phyloP scores from a whole-genome alignment of 2,888 invertebrate species.

The Himalopsyche kuldschensis region DNA sequence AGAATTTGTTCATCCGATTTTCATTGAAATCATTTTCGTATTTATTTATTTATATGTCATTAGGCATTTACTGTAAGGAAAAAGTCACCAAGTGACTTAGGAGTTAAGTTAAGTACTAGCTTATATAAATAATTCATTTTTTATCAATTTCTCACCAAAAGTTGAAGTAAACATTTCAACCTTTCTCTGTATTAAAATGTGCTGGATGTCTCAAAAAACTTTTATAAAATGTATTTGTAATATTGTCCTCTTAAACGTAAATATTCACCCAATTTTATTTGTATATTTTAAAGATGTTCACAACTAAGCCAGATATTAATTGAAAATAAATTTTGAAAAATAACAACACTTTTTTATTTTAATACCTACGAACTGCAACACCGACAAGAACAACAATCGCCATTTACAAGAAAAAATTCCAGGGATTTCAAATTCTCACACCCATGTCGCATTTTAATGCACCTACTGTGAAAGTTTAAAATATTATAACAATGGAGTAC shows the following conservation, averaged over 20 bases:
- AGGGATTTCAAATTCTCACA: too few species aligned
- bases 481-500: too few species aligned
- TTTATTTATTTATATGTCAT: not conserved
- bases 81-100: not conserved
- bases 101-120: not conserved
- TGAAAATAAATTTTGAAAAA: constrained; percentile 17
- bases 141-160: not conserved
- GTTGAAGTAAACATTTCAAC: not conserved
- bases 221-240: constrained; percentile 10
- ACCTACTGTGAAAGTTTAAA: too few species aligned
- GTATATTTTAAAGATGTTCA: not conserved
- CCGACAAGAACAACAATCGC: too few species aligned
- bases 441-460: too few species aligned
- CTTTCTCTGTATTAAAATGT: not conserved
- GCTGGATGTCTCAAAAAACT: constrained; percentile 21
- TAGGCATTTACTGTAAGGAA: not conserved
- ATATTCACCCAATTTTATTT: not conserved
- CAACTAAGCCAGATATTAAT: constrained; percentile 16
- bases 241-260: not conserved
- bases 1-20: not conserved
- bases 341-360: not conserved
- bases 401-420: too few species aligned
- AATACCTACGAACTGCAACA: not conserved
- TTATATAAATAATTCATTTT: not conserved
- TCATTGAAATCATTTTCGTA: not conserved